Conservation (phyloP, 2,797 vertebrate species). For the Myioborus miniatus region DNA sequence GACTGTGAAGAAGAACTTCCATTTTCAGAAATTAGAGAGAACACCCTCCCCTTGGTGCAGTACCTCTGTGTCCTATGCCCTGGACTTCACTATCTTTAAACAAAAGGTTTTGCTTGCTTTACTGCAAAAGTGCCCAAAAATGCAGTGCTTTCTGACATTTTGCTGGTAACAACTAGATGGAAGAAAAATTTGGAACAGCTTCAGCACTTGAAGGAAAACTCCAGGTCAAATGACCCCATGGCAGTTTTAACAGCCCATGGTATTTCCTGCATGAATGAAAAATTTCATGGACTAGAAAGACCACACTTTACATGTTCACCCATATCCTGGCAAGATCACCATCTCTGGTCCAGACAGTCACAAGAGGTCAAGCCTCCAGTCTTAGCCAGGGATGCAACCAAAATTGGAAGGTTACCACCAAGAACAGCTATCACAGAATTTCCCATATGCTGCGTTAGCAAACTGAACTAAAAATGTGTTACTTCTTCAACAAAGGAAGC, state of each 20-base stretch:
- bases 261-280: constrained; percentile 12
- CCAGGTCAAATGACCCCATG: not conserved
- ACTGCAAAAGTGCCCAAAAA: not conserved
- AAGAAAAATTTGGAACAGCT: not conserved
- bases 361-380: not conserved
- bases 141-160: not conserved
- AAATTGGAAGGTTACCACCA: constrained; percentile 39
- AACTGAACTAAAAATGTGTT: not conserved
- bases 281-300: not conserved
- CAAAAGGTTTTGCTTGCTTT: not conserved
- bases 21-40: not conserved
- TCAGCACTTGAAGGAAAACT: not conserved
- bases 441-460: not conserved
- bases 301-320: not conserved
- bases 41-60: not conserved
- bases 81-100: not conserved
- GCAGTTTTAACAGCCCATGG: not conserved
- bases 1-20: not conserved
- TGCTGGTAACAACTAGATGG: not conserved
- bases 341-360: constrained; percentile 48
- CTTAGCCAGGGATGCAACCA: not conserved
- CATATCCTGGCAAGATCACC: constrained; percentile 19
- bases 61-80: not conserved
- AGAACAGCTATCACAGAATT: not conserved
- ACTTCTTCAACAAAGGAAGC: not conserved